Base-by-base conservation (phyloP, 2,113 vertebrate species). In the Perccottus glenii region DNA sequence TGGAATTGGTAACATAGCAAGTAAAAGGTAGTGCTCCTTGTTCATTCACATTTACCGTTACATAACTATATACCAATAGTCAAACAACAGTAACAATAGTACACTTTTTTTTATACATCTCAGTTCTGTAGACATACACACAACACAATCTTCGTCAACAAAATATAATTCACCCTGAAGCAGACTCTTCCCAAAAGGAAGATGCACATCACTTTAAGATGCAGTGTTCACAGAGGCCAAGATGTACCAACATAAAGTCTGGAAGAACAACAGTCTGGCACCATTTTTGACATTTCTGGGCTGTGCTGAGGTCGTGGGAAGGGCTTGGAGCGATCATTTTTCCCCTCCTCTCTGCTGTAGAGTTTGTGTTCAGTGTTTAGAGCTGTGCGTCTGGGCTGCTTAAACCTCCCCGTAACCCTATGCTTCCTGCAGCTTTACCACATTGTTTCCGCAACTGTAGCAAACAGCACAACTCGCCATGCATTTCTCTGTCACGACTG, bases 251-350 rank as follows among this genome's bases (percentile, higher is more conserved):
- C 65, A 64, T 43, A 60, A n/a, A 4, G 59, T 67, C 46, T 49
- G 57, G 14, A 64, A 61, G 44, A 61, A 35, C 43, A 66, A 46
- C 38, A 70, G 12, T 42, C 60, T 67, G 43, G 52, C 42, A 60
- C 49, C 48, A 73, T 73, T 59, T 58, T 38, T 46, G 47, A 60
- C 27, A 58, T 62, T 32, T 43, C n/a, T 66, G 57, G 42, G 55
- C 64, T 40, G 7, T 60, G 1, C 4, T 40, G 19, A 73, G 80
- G 83, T 82, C 83, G 64, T 89, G 84, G 81, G 87, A 90, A 79
- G 72, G 58, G 63, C 40, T 67, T 68, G 48, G 16, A 63, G 50
- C 43, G 12, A 10, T 57, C 53, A 57, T 57, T 32, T 56, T 56
- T 52, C 45, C 12, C 52, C 36, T 74, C 55, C 40, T 72, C n/a